phyloP scores from a whole-genome alignment of 2,888 invertebrate genomes.

The Aquatica leii region DNA sequence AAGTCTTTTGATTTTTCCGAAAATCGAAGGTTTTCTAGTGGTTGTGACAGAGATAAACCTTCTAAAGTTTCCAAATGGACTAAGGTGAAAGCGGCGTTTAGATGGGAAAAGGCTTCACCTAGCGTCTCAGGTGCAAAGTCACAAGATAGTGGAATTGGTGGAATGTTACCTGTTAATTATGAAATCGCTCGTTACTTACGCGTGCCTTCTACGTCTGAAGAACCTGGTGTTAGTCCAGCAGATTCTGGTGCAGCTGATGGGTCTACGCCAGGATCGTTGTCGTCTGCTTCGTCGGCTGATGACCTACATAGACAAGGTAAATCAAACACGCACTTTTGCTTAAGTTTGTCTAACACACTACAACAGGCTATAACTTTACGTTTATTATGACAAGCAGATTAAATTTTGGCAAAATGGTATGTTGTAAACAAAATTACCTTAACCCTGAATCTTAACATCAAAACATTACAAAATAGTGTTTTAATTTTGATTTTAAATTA shows the following conservation, averaged over 20 bases:
- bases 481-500: too few relatives aligned
- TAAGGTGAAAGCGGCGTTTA: conserved; percentile 87
- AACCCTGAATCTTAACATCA: too few relatives aligned
- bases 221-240: conserved; percentile 63
- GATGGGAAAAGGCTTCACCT: conserved; percentile 77
- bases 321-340: not conserved
- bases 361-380: not conserved
- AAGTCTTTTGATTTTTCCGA: conserved; percentile 15
- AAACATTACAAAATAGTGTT: too few relatives aligned
- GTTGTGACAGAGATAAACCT: conserved; percentile 41
- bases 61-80: conserved; percentile 87
- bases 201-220: conserved; percentile 62
- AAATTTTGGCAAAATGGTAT: conserved; percentile 4
- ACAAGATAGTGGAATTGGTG: conserved; percentile 60
- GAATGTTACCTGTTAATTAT: conserved; percentile 60
- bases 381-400: conserved; percentile 9
- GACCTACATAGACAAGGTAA: conserved; percentile 62
- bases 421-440: too few relatives aligned
- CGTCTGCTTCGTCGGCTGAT: conserved; percentile 79
- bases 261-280: conserved; percentile 71
- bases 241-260: conserved; percentile 65
- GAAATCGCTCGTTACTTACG: conserved; percentile 65
- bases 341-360: not conserved
- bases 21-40: conserved; percentile 18
- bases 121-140: conserved; percentile 58